Evolutionary conservation across 2,888 invertebrate genomes (phyloP).

Genomic region (Limnephilus lunatus): DNA sequence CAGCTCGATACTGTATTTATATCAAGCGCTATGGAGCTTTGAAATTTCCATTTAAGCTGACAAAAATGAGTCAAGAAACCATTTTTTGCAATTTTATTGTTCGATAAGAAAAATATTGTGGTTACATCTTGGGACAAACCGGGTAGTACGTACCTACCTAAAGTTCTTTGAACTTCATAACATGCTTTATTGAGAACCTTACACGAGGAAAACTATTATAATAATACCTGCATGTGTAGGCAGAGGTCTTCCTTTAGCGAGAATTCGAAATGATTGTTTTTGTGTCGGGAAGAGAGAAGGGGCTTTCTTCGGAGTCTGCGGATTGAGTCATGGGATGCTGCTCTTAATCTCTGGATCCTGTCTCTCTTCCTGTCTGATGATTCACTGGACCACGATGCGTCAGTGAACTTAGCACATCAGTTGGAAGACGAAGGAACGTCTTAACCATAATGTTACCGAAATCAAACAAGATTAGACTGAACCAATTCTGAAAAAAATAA

Average conservation of each 20-base stretch:
- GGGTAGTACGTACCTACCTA: background rate
- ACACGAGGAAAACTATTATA: background rate
- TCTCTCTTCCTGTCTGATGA: constrained; percentile 6
- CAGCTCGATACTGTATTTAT: background rate
- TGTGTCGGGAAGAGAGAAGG: background rate
- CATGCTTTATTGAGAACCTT: background rate
- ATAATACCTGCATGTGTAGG: background rate
- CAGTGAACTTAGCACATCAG: background rate
- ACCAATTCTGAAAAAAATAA: background rate
- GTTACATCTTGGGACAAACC: background rate
- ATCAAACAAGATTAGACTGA: background rate
- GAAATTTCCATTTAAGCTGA: background rate
- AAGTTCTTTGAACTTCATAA: background rate
- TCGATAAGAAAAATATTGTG: background rate
- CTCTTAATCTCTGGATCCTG: background rate
- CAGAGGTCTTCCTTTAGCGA: background rate
- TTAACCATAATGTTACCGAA: background rate
- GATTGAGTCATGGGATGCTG: constrained; percentile 15
- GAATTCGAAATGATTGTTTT: background rate
- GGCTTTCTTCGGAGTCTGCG: background rate
- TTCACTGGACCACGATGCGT: constrained; percentile 24
- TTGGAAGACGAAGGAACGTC: background rate
- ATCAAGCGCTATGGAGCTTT: background rate
- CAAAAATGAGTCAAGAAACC: too few relatives aligned
- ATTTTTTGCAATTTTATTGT: background rate